Base-by-base conservation (phyloP, 2,888 invertebrate genomes). In the Hanleya hanleyi region DNA sequence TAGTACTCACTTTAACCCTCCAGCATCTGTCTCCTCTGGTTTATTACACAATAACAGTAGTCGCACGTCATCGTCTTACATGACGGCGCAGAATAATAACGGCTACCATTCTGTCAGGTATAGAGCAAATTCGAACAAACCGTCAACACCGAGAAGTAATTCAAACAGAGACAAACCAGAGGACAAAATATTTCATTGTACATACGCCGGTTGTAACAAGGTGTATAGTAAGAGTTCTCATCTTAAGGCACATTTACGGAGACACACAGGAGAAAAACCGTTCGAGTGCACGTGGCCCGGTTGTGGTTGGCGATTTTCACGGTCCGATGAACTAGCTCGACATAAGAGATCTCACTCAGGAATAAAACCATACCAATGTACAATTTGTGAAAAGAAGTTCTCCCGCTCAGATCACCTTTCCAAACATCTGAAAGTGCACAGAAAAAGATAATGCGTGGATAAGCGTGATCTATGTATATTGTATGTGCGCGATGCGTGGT, bases 141-240 rank as follows among this genome's bases (percentile, higher is more conserved):
- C 36, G 22, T 1, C 29, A 29, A 33, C 18, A n/a, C 36, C 47
- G 22, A 29, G 32, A 15, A 22, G 32, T 37, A n/a, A n/a, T n/a
- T 9, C 50, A 29, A n/a, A 66, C 18, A 83, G 81, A 33, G 81
- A 79, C 36, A 81, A 81, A 62, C 29, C 71, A n/a, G 90, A 90
- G 38, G 90, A 91, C 36, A 86, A 93, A 93, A 84, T 96, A 93
- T 91, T 93, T 93, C 77, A 95, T 94, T 91, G 91, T 74, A 88
- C 87, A 4, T 90, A 89, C 72, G 85, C 86, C 4, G 87, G 87
- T 77, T 98, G 98, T 91, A 95, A 95, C 74, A 98, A 98, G 91
- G 97, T 97, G 89, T 98, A 98, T 92, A 98, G 97, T 92, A 98
- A 98, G 90, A 97, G 97, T 62, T 97, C 97, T 12, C 98, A 98